Percentiles rank a stretch among this genome's conserved stretches.
phyloP scores from a whole-genome alignment of 1,140 invertebrate genomes.

The Aphelinus certus region DNA sequence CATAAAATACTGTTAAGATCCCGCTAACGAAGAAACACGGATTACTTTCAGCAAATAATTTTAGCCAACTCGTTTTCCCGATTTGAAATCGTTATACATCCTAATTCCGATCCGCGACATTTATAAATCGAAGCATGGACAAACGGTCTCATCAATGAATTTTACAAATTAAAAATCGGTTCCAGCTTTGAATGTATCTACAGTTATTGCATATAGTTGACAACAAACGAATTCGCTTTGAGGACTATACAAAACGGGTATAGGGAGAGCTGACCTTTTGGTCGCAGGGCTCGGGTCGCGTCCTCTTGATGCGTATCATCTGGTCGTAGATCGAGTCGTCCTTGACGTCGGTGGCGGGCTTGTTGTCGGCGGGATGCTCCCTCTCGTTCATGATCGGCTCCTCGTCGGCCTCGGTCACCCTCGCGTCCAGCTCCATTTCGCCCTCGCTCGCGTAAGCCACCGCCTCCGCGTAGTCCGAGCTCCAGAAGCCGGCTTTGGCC shows the following conservation, averaged over 20 bases:
- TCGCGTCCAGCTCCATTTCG: conserved; percentile 50
- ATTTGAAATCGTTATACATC: no score
- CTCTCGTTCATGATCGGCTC: conserved; percentile 49
- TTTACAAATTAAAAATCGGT: background rate
- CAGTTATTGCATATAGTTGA: no score
- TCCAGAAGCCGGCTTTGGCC: conserved; percentile 61
- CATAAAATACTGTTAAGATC: no score
- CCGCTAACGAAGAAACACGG: no score
- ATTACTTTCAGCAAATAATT: no score
- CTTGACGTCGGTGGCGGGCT: conserved; percentile 60
- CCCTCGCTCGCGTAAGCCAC: conserved; percentile 52
- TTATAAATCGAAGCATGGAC: no score
- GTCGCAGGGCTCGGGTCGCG: conserved; percentile 81
- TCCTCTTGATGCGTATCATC: conserved; percentile 77
- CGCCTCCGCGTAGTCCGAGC: conserved; percentile 56
- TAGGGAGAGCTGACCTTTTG: conserved; percentile 66
- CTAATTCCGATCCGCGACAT: no score
- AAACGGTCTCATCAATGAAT: background rate
- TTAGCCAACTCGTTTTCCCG: no score
- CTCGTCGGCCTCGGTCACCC: conserved; percentile 54
- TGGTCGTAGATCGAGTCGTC: conserved; percentile 69
- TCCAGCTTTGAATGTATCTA: no score
- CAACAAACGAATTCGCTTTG: no score
- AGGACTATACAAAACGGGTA: no score
- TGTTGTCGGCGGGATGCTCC: conserved; percentile 57